These are phyloP conservation scores for Stichopus horrens DNA, from an alignment of 53 echinoderm and acorn worm species.

Conservation along the genomic window DNA sequence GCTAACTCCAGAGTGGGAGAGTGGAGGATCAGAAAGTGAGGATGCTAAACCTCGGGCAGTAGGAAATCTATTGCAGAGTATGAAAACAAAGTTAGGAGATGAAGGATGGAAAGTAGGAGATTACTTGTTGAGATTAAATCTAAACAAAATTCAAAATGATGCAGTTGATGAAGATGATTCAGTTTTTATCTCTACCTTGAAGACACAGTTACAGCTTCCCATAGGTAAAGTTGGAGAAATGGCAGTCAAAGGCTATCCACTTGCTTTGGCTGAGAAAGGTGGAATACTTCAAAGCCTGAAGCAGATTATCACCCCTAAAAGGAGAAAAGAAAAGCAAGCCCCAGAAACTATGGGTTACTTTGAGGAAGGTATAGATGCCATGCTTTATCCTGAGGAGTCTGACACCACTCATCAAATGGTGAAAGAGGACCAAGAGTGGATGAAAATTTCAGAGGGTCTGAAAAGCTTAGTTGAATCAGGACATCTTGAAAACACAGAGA, in stretches of 20 bases:
- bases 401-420: no score
- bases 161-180: not conserved
- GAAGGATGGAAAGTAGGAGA: not conserved
- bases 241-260: not conserved
- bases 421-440: not conserved
- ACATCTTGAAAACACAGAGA: not conserved
- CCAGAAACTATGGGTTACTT: not conserved
- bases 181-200: no score
- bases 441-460: not conserved
- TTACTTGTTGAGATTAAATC: not conserved
- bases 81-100: not conserved
- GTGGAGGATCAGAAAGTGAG: no score
- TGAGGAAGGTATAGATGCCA: constrained; percentile 15
- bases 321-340: not conserved
- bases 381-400: not conserved
- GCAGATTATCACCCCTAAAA: constrained; percentile 4
- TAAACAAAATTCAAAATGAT: not conserved
- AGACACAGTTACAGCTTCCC: not conserved
- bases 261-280: not conserved
- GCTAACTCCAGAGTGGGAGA: no score
- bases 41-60: not conserved
- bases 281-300: not conserved
- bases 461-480: not conserved
- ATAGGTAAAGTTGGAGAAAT: not conserved
- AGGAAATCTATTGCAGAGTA: not conserved